A percentile compares a stretch with the other conserved stretches of the same genome.
Evolutionary conservation across 2,888 invertebrate genomes (phyloP).

Genomic region (Napeogenes inachia): DNA sequence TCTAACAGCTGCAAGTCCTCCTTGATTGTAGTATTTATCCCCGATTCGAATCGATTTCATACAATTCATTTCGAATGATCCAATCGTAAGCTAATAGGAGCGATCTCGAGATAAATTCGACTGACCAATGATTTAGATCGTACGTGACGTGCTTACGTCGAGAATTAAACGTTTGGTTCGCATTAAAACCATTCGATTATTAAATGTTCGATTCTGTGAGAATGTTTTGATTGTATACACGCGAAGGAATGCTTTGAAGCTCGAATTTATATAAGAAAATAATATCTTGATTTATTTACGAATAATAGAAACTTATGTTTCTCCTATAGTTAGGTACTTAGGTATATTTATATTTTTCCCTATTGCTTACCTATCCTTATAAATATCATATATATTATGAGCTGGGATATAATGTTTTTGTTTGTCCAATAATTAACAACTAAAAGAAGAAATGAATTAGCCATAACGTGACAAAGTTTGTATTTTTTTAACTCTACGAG

Average conservation of each 20-base stretch:
- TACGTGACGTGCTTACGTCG: slow-evolving; percentile 73
- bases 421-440: slow-evolving; percentile 2
- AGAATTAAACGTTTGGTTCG: slow-evolving; percentile 71
- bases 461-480: slow-evolving; percentile 41
- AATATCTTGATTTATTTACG: background rate
- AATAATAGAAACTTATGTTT: no score
- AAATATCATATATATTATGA: background rate
- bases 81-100: slow-evolving; percentile 68
- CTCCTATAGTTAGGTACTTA: no score
- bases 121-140: slow-evolving; percentile 66
- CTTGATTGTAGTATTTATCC: slow-evolving; percentile 74
- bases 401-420: slow-evolving; percentile 6
- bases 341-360: background rate
- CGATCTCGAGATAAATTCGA: slow-evolving; percentile 70
- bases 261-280: background rate
- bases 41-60: slow-evolving; percentile 69
- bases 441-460: slow-evolving; percentile 1
- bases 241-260: slow-evolving; percentile 53
- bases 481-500: slow-evolving; percentile 57
- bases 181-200: slow-evolving; percentile 71
- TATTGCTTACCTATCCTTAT: background rate
- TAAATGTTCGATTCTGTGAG: slow-evolving; percentile 73
- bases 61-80: slow-evolving; percentile 68
- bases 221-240: slow-evolving; percentile 61
- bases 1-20: slow-evolving; percentile 70